A percentile compares a stretch with the other conserved stretches of the same genome.
phyloP scores from a whole-genome alignment of 1,140 invertebrate genomes.

The Aricia agestis region DNA sequence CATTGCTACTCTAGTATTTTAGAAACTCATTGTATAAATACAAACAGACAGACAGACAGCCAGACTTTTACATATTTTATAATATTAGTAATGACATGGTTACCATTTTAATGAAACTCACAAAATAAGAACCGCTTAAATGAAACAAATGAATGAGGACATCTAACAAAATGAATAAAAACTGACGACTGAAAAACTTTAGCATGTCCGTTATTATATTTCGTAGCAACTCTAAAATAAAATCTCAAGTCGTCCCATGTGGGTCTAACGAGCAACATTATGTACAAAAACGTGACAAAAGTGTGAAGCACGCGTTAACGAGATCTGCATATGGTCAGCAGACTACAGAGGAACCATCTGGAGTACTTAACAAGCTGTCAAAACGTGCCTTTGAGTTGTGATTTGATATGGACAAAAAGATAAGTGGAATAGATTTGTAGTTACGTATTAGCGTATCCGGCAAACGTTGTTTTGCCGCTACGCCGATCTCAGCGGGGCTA shows the following conservation, averaged over 20 bases:
- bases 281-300: conserved; percentile 22
- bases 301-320: conserved; percentile 20
- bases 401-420: background rate
- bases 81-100: no score
- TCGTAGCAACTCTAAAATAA: background rate
- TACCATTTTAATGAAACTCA: no score
- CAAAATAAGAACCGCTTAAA: no score
- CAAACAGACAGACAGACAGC: no score
- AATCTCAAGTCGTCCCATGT: conserved; percentile 8
- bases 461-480: no score
- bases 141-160: no score
- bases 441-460: no score
- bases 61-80: no score
- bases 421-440: no score
- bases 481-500: no score
- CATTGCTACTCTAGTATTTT: no score
- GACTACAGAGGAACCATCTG: conserved; percentile 14
- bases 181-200: background rate
- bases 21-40: no score
- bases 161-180: background rate
- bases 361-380: conserved; percentile 19
- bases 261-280: conserved; percentile 23
- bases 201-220: background rate
- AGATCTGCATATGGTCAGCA: conserved; percentile 21
- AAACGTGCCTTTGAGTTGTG: background rate